Evolutionary conservation across 2,888 invertebrate species (phyloP), one percentile per base, ranked within the genome.

Genomic region (Chirona hameri): DNA sequence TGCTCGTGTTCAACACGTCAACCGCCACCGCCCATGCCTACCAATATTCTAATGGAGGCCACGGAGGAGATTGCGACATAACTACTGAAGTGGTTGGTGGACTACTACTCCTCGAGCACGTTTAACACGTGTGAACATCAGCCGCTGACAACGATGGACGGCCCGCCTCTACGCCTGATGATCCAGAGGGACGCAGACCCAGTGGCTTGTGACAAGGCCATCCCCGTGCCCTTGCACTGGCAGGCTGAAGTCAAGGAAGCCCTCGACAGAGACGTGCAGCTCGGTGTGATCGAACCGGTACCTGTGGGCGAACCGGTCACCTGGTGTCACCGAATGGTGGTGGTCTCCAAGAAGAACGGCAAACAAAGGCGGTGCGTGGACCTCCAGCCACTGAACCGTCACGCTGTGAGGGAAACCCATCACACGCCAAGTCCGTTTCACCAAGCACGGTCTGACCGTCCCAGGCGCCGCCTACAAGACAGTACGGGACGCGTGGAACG

Each of bases 291-390:
- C 39, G 82, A 82, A 27, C 76, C 82, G 21, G 76, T 82, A 18
- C 76, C 82, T 15, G 46, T 82, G 52, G 81, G 82, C 65, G 65
- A 48, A 21, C 76, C 81, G 15, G 81, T 81, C 1, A 79, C 83
- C 31, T 76, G 80, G 81, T 83, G 82, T 81, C 27, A 81, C 12
- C 21, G 83, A 18, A 84, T 84, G 83, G 79, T 83, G 83, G 83
- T 84, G n/a, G 31, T 27, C 10, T 29, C 83, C 55, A 83, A 84
- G 29, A 83, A 83, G n/a, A 21, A 72, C 9, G 83, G 76, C 21
- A 81, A 14, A 21, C 83, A 81, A 3, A 52, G 65, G 27, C 27
- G 81, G 3, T 82, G 76, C 5, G 82, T 83, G 10, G 79, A 84
- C 31, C 72, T 82, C 31, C 82, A 84, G 76, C 7, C 21, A 60